Base-by-base conservation (phyloP, 2,113 vertebrate genomes). In the Platysteira castanea region DNA sequence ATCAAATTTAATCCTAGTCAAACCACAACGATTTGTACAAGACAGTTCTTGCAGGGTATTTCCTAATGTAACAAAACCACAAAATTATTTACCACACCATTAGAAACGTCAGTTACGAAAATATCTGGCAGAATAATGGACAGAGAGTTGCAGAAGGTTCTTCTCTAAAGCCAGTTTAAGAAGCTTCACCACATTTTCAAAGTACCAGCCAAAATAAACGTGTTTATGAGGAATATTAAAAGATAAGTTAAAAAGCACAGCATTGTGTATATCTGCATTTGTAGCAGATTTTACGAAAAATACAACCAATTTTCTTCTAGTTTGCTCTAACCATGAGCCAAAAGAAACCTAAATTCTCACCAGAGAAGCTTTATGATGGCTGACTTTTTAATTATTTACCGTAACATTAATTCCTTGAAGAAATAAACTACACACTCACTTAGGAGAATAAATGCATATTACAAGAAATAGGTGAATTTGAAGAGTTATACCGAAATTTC, bases 1-100 rank as follows among this genome's bases (percentile, higher is more conserved):
- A 90, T 49, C 75, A 75, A 56, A 86, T 65, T 79, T 68, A 76
- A 96, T 37, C 75, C 56, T 10, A 56, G n/a, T 52, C 47, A 86
- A 92, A 86, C 54, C 75, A 86, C 27, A 47, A 50, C 0, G 0
- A 93, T 20, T 57, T 77, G 60, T 56, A 92, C 41, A 82, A 86
- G 59, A 75, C 11, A 56, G 11, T 7, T 78, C 60, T 81, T 53
- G n/a, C 2, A 13, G 4, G 26, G 49, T 37, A 56, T 60, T 83
- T 78, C 60, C 41, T 77, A 77, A 64, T 30, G n/a, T 31, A 92
- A 75, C 30, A 86, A 90, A 95, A 5, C 35, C 52, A 90, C 54
- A 24, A 2, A 52, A 85, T 65, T 83, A 63, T 86, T 67, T 88
- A 30, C 41, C 59, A 78, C 44, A 53, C 16, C 44, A 82, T 75